phyloP scores from a whole-genome alignment of 2,888 invertebrate genomes.

The Athetis lepigone region DNA sequence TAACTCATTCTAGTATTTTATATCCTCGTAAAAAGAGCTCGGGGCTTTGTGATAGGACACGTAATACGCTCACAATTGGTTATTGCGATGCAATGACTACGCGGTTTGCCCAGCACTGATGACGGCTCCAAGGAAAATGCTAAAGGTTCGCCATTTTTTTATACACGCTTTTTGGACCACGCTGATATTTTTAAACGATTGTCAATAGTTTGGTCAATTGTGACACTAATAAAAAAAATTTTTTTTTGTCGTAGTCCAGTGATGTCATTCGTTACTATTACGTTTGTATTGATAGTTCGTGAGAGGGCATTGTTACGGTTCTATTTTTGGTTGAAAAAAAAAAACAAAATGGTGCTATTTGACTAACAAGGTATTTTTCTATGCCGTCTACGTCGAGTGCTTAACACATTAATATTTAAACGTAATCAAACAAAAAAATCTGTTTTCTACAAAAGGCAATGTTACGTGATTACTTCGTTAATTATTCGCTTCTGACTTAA shows the following conservation, averaged over 20 bases:
- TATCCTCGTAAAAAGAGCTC: conserved; percentile 73
- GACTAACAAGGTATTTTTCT: conserved; percentile 22
- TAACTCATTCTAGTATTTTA: conserved; percentile 67
- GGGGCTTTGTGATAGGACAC: conserved; percentile 88
- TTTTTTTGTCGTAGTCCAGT: conserved; percentile 22
- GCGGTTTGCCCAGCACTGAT: conserved; percentile 83
- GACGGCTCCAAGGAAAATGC: conserved; percentile 79
- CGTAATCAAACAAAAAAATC: background rate
- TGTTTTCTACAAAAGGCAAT: background rate
- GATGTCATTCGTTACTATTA: conserved; percentile 39
- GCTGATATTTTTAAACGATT: conserved; percentile 51
- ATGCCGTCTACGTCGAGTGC: background rate
- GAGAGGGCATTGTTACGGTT: conserved; percentile 17
- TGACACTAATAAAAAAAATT: conserved; percentile 39
- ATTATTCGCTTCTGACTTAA: conserved; percentile 27
- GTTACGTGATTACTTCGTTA: conserved; percentile 26
- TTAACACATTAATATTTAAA: background rate
- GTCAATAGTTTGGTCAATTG: conserved; percentile 41
- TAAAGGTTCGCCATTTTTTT: conserved; percentile 73
- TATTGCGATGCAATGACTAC: conserved; percentile 90
- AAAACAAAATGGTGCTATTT: background rate
- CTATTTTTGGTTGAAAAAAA: conserved; percentile 4
- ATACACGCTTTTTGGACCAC: conserved; percentile 50
- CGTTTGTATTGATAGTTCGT: conserved; percentile 28
- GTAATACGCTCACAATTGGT: conserved; percentile 91